Evolutionary conservation across 2,888 invertebrate species (phyloP), one percentile per base, ranked within the genome.

Genomic region (Conistra vaccinii): DNA sequence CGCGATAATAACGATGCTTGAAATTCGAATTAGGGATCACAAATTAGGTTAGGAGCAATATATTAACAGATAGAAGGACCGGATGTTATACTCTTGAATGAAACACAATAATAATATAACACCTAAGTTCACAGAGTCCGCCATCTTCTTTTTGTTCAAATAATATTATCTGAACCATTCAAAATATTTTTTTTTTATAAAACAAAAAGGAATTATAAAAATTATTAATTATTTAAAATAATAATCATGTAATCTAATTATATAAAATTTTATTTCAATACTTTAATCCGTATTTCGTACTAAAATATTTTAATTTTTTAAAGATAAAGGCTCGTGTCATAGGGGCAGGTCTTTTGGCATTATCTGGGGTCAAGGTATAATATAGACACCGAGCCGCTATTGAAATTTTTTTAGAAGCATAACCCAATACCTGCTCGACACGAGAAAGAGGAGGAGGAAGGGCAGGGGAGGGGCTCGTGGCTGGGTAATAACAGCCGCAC

Each of bases 51-150:
- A 29, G 26, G n/a, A 35, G 39, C 7, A 20, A 79, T 61, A 61
- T 61, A 76, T 55, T 78, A 55, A 61, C 32, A 48, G 42, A 73
- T 73, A 60, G 2, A 29, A 51, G 14, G 20, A n/a, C 45, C 35
- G 74, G 81, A 58, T 58, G 51, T 35, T 42, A 55, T 6, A 32
- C 58, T 45, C n/a, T 32, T 23, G 10, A 51, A 32, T 3, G 23
- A 48, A 32, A 51, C 3, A 32, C 29, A 45, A 23, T 1, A 20
- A n/a, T n/a, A n/a, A n/a, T n/a, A n/a, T n/a, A n/a, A n/a, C n/a
- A 63, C 12, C 2, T 45, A 9, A 42, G 14, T 65, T 45, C 26
- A 45, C 63, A 63, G 9, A 45, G 26, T 29, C 7, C 45, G 7
- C 29, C 20, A 29, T 29, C 45, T 45, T 23, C 6, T 26, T 63